A percentile compares a stretch with the other conserved stretches of the same genome.
Evolutionary conservation across 2,797 vertebrate genomes (phyloP).

Genomic region (Champsocephalus esox): DNA sequence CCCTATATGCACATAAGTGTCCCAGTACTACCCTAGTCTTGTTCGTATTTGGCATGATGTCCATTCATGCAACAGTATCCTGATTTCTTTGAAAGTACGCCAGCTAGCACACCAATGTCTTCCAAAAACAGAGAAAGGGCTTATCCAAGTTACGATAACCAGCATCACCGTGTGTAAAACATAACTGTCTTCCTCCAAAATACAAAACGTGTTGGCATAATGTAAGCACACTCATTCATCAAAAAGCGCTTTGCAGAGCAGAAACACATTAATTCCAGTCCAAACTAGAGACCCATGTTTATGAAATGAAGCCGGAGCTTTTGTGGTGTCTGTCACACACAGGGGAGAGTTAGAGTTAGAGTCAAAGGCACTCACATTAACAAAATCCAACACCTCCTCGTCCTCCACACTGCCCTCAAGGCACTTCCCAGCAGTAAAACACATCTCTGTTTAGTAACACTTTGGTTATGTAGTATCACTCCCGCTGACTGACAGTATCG

Average conservation of each 20-base stretch:
- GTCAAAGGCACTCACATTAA: constrained; percentile 53
- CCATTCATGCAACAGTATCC: not conserved
- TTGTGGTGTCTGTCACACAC: constrained; percentile 36
- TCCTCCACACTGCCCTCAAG: constrained; percentile 48
- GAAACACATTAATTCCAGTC: constrained; percentile 22
- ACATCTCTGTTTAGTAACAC: constrained; percentile 71
- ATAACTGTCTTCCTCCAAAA: not conserved
- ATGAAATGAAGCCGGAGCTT: constrained; percentile 34
- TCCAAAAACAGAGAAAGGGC: not conserved
- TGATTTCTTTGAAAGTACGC: not conserved
- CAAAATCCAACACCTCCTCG: constrained; percentile 58
- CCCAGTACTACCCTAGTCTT: not conserved
- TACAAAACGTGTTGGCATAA: not conserved
- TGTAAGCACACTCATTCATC: constrained; percentile 13
- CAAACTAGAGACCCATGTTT: constrained; percentile 27
- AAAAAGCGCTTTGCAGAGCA: constrained; percentile 24
- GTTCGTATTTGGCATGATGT: too few relatives aligned
- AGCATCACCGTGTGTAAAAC: not conserved
- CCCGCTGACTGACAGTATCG: constrained; percentile 70
- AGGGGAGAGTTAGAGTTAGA: constrained; percentile 9
- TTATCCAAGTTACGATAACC: not conserved
- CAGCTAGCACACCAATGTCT: not conserved
- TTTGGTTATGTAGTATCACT: constrained; percentile 67
- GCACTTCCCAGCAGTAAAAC: constrained; percentile 53
- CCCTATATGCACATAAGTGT: not conserved